Base-by-base conservation (phyloP, 2,888 invertebrate genomes). In the Chymomyza amoena region DNA sequence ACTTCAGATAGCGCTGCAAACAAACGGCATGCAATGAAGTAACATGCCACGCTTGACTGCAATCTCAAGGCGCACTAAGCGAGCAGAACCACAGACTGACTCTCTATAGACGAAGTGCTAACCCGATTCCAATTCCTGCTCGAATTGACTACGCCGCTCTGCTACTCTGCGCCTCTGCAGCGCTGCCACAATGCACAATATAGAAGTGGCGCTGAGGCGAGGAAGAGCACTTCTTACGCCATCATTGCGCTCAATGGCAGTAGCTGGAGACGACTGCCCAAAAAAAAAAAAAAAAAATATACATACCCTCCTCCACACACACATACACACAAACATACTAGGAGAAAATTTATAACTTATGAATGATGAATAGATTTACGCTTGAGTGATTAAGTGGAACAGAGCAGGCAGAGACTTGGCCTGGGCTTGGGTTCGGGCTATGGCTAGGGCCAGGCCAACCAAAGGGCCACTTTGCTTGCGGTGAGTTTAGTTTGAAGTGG, bases 311-410 rank as follows among this genome's bases (percentile, higher is more conserved):
- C 32, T 32, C 32, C 32, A 32, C 32, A 32, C 32, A 32, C 36
- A 45, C 61, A n/a, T n/a, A 61, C 74, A 79, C 84, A 73, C 83
- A 85, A 81, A 70, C 80, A 76, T 73, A 75, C 73, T 80, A 77
- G 76, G 79, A 78, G 80, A 84, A 84, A 86, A 85, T 85, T 86
- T 88, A 88, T 87, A 88, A 88, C 85, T 87, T 87, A 88, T 87
- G 86, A 89, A 89, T 86, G 86, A 84, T 84, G 85, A 84, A 89
- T 84, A 89, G 85, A 89, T 89, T 89, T 81, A 82, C 84, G 84
- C 84, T 89, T 84, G 88, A 89, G 86, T 87, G 89, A 89, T 89
- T 89, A 89, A 89, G 82, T 89, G 79, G 89, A 86, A 76, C 88
- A 88, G 32, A 32, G 66, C 68, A 59, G 65, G 56, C 56, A 28